These are phyloP conservation scores for Aspiorhynchus laticeps DNA, from an alignment of 2,113 vertebrate species.

Conservation along the genomic window DNA sequence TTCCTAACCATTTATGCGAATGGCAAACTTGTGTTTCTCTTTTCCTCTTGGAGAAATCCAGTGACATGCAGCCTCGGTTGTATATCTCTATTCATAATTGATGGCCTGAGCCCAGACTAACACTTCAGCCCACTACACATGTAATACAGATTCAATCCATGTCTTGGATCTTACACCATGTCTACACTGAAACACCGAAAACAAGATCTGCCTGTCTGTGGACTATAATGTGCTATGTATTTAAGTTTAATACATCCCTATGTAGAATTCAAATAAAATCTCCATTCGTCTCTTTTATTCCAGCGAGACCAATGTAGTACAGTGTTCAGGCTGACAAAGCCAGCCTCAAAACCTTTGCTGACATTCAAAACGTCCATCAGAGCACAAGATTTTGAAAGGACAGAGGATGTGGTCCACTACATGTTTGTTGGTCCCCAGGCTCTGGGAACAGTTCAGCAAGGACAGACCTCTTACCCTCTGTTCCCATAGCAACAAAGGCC, in stretches of 20 bases:
- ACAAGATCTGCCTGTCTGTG: constrained; percentile 17
- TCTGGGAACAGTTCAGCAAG: constrained; percentile 69
- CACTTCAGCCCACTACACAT: constrained; percentile 82
- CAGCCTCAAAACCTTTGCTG: constrained; percentile 12
- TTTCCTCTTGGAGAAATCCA: constrained; percentile 81
- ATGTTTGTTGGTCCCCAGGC: constrained; percentile 51
- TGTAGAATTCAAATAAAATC: background rate
- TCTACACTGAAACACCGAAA: constrained; percentile 61
- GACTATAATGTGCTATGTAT: background rate
- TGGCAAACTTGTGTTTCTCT: constrained; percentile 81
- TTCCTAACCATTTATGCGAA: constrained; percentile 75
- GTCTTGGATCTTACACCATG: constrained; percentile 75
- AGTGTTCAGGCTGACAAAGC: background rate
- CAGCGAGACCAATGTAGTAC: background rate
- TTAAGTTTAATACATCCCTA: background rate
- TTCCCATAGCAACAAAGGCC: constrained; percentile 76
- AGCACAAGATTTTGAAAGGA: constrained; percentile 41
- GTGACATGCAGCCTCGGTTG: constrained; percentile 81
- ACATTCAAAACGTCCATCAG: constrained; percentile 31
- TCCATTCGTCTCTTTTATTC: background rate
- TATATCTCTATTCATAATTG: constrained; percentile 96
- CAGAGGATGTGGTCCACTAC: constrained; percentile 24
- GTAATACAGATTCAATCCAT: constrained; percentile 85
- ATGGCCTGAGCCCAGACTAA: constrained; percentile 86
- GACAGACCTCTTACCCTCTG: constrained; percentile 67